phyloP scores from a whole-genome alignment of 2,113 vertebrate genomes.

The Trogon surrucura region DNA sequence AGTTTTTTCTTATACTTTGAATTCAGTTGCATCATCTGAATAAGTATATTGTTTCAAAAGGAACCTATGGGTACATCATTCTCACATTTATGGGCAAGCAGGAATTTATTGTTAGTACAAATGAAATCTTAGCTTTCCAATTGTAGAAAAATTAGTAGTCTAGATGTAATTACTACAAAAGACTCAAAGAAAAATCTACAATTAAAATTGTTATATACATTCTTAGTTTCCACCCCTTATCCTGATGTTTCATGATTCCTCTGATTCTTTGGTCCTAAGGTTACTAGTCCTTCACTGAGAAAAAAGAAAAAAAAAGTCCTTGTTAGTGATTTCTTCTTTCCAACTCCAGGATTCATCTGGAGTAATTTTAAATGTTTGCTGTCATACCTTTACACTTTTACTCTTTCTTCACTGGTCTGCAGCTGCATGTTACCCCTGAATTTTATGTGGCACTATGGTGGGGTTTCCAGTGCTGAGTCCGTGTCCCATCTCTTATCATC shows the following conservation, averaged over 20 bases:
- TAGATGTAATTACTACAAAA: neutral
- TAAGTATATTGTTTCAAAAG: neutral
- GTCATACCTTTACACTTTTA: neutral
- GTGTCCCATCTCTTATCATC: neutral
- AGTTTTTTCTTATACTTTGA: neutral
- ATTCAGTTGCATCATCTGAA: neutral
- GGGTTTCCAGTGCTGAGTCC: neutral
- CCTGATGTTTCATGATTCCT: neutral
- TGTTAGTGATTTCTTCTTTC: neutral
- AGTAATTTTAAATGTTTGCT: neutral
- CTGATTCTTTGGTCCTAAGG: neutral
- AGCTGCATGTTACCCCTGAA: neutral
- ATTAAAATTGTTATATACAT: neutral
- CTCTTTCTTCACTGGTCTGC: neutral
- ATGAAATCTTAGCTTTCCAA: neutral
- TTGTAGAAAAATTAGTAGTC: neutral
- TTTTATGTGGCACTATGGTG: neutral
- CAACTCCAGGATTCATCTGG: neutral
- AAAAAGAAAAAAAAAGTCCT: neutral
- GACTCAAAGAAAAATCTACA: accelerated
- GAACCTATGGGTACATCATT: neutral
- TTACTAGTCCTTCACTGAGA: neutral
- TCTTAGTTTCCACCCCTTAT: neutral
- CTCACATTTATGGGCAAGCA: neutral
- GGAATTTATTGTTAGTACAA: neutral